A percentile compares a stretch with the other conserved stretches of the same genome.
Evolutionary conservation across 2,113 vertebrate genomes (phyloP).

Genomic region (Psilopsiagon aymara): DNA sequence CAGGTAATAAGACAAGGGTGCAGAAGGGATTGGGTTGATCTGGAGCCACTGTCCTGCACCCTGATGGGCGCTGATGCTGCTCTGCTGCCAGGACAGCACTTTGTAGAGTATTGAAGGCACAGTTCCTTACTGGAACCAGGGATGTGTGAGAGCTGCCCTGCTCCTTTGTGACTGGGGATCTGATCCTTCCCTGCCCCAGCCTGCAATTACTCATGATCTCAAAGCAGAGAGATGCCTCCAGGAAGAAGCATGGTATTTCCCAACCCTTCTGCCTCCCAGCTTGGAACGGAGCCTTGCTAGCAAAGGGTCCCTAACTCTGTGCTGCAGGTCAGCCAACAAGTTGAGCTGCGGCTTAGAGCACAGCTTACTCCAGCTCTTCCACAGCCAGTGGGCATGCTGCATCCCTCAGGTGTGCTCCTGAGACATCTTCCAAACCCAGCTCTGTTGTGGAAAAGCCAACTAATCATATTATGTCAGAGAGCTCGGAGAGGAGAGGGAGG

Average conservation of each 20-base stretch:
- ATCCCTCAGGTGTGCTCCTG: neutral
- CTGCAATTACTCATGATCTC: neutral
- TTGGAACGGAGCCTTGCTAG: neutral
- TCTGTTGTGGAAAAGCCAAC: neutral
- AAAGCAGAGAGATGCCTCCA: neutral
- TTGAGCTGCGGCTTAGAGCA: neutral
- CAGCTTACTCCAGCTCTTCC: neutral
- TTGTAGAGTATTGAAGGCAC: rapidly evolving
- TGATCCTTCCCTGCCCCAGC: neutral
- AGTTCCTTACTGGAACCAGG: neutral
- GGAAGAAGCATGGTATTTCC: neutral
- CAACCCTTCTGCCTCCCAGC: neutral
- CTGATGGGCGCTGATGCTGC: neutral
- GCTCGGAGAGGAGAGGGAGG: neutral
- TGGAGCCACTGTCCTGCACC: too few species aligned
- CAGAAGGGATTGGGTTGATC: neutral
- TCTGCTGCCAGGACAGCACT: neutral
- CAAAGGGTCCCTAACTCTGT: rapidly evolving
- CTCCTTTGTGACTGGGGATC: rapidly evolving
- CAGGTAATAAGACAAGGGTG: neutral
- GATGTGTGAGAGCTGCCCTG: neutral
- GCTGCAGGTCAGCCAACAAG: rapidly evolving
- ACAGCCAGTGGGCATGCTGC: neutral
- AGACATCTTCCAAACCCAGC: neutral
- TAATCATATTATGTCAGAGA: neutral